These are phyloP conservation scores for Thamnaconus septentrionalis DNA, from an alignment of 2,113 vertebrate species.

Conservation along the genomic window DNA sequence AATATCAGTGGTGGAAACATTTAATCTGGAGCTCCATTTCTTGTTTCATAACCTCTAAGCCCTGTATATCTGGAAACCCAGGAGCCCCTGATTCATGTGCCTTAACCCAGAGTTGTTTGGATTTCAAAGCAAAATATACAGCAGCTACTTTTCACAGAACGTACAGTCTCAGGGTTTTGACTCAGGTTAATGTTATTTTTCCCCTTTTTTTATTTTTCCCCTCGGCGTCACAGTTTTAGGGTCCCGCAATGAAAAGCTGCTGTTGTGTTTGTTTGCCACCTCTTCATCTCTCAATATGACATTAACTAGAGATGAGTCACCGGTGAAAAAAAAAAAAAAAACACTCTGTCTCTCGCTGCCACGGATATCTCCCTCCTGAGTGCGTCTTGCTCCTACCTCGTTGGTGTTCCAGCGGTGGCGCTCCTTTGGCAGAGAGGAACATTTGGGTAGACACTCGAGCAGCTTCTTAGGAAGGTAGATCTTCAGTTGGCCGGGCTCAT, in stretches of 20 bases:
- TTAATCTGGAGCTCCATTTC: constrained; percentile 35
- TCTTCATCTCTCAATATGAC: constrained; percentile 59
- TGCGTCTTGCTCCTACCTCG: constrained; percentile 83
- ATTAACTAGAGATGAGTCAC: constrained; percentile 59
- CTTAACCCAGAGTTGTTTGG: constrained; percentile 33
- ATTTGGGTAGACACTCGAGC: constrained; percentile 99
- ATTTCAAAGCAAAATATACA: constrained; percentile 43
- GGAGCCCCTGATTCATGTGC: constrained; percentile 10
- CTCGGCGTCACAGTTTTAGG: constrained; percentile 48
- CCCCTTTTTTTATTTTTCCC: neutral
- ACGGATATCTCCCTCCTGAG: constrained; percentile 47
- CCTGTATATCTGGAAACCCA: constrained; percentile 30
- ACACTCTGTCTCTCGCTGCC: constrained; percentile 37
- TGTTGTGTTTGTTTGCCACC: constrained; percentile 61
- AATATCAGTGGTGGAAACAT: constrained; percentile 24
- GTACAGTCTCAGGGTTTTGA: constrained; percentile 32
- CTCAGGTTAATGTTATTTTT: constrained; percentile 15
- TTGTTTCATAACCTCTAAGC: constrained; percentile 29
- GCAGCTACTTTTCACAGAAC: constrained; percentile 29
- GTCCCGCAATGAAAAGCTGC: constrained; percentile 51
- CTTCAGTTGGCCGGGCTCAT: constrained; percentile 99
- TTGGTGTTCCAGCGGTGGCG: constrained; percentile 99
- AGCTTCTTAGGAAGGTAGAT: constrained; percentile 99
- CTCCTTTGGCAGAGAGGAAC: constrained; percentile 99
- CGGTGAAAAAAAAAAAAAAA: constrained; percentile 19